Conservation (phyloP, 2,797 vertebrate species). For the Aratinga solstitialis region DNA sequence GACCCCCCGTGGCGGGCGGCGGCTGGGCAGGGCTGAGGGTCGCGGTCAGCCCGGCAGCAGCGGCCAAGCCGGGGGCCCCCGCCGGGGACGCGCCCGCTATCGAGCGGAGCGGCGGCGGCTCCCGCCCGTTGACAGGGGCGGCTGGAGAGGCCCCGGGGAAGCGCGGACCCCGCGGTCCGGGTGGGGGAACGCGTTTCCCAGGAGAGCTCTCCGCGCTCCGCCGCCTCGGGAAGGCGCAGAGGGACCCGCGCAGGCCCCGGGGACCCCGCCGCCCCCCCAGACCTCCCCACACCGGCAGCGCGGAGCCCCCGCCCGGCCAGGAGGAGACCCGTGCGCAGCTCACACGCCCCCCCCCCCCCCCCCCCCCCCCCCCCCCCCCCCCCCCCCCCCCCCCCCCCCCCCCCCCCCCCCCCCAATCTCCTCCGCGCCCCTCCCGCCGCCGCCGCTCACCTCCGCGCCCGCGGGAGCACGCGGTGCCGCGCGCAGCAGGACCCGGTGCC, state of each 20-base stretch:
- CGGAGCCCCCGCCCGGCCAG: neutral
- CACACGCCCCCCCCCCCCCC: no score
- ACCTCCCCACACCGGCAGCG: neutral
- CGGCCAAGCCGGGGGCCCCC: neutral
- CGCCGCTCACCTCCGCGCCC: neutral
- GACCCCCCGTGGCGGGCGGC: neutral
- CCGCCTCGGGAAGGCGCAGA: neutral
- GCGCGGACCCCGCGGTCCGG: no score
- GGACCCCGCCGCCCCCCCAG: no score
- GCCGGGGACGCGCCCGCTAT: neutral
- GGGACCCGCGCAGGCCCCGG: neutral
- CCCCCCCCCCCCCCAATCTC: no score
- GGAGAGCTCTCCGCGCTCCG: neutral
- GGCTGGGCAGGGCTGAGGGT: no score
- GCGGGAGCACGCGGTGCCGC: neutral
- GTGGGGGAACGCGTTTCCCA: no score
- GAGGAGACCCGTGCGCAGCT: no score
- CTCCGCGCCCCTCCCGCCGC: neutral
- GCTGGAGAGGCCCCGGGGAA: neutral
- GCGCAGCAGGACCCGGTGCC: neutral
- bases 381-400: no score
- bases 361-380: no score
- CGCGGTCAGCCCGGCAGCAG: neutral
- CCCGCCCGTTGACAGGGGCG: neutral
- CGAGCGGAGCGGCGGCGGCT: neutral